Evolutionary conservation across 2,888 invertebrate species (phyloP).

Genomic region (Temnothorax unifasciatus): DNA sequence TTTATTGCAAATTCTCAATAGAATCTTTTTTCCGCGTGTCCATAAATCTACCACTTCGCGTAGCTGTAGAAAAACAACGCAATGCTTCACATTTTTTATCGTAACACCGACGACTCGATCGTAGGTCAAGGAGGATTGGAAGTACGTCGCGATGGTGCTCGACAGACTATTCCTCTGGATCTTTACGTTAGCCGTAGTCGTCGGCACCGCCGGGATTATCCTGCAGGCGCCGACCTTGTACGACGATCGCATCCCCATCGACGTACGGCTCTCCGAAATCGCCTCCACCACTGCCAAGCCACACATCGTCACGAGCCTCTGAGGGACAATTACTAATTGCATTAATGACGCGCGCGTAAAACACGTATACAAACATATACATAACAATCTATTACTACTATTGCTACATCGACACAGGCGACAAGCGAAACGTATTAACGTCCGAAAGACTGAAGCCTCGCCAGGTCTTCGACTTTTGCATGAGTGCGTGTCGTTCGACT

Average conservation of each 20-base stretch:
- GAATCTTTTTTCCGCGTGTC: neutral
- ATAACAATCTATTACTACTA: constrained; percentile 35
- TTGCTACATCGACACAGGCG: constrained; percentile 21
- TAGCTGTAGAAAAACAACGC: neutral
- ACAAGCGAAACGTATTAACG: constrained; percentile 60
- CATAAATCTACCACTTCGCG: neutral
- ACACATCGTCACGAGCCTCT: constrained; percentile 87
- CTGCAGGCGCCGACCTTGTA: constrained; percentile 98
- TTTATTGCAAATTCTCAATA: neutral
- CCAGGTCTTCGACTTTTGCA: constrained; percentile 69
- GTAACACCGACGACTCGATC: constrained; percentile 55
- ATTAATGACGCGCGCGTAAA: constrained; percentile 57
- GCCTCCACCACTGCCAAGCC: constrained; percentile 96
- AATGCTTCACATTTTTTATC: neutral
- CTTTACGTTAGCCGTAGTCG: constrained; percentile 97
- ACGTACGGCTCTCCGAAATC: constrained; percentile 95
- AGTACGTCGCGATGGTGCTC: constrained; percentile 99
- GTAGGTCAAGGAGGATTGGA: constrained; percentile 99
- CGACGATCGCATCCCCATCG: constrained; percentile 95
- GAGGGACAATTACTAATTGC: constrained; percentile 77
- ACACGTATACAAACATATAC: constrained; percentile 52
- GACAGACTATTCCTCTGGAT: constrained; percentile 99
- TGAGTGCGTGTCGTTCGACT: constrained; percentile 36
- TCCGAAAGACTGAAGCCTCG: constrained; percentile 75
- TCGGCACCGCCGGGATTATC: constrained; percentile 97